phyloP scores from a whole-genome alignment of 2,797 vertebrate genomes.

The Phyllotis vaccarum region DNA sequence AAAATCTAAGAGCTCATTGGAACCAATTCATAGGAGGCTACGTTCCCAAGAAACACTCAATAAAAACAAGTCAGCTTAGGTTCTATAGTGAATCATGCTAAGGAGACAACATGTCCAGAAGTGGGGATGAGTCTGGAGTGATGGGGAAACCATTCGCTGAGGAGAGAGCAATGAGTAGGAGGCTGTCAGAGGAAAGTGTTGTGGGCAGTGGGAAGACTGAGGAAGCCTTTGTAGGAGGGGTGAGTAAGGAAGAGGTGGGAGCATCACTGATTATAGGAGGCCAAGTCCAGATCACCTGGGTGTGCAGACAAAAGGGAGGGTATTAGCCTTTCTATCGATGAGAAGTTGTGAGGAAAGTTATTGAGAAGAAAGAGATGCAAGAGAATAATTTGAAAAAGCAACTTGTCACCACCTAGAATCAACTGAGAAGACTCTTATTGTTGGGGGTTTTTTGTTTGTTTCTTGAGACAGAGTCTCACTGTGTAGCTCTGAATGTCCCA shows the following conservation, averaged over 20 bases:
- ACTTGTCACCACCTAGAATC: neutral
- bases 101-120: neutral
- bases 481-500: neutral
- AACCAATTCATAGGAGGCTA: neutral
- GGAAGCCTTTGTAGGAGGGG: neutral
- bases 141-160: neutral
- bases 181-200: neutral
- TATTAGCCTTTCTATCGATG: neutral
- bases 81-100: neutral
- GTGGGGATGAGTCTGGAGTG: neutral
- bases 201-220: neutral
- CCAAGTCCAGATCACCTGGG: no score
- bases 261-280: neutral
- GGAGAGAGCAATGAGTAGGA: neutral
- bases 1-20: neutral
- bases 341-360: neutral
- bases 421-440: neutral
- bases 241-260: neutral
- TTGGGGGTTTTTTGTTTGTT: neutral
- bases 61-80: neutral
- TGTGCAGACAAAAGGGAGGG: neutral
- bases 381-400: neutral
- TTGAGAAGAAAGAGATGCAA: neutral
- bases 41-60: neutral
- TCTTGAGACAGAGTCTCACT: neutral